Evolutionary conservation across 2,888 invertebrate genomes (phyloP).

Genomic region (Beris morrisii): DNA sequence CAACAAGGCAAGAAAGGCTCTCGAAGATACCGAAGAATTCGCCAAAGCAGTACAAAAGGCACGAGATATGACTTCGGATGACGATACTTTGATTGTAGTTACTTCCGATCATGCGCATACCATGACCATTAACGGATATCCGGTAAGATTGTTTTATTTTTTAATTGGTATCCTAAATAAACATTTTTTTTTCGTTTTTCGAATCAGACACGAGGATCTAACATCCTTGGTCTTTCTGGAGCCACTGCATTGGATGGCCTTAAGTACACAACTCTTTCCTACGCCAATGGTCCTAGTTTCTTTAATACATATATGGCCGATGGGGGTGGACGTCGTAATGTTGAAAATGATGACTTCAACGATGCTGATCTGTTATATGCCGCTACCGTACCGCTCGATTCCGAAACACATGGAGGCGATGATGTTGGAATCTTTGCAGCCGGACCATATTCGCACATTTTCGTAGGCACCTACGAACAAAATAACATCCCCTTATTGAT

Average conservation of each 20-base stretch:
- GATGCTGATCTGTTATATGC: conserved; percentile 57
- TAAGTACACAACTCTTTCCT: conserved; percentile 70
- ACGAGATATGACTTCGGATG: conserved; percentile 61
- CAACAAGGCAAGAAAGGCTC: conserved; percentile 65
- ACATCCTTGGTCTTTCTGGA: conserved; percentile 58
- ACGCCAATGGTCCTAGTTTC: conserved; percentile 74
- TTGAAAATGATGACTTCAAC: conserved; percentile 42
- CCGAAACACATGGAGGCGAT: conserved; percentile 75
- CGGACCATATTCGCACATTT: conserved; percentile 77
- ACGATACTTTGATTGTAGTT: conserved; percentile 78
- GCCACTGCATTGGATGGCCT: conserved; percentile 62
- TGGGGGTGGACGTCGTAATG: conserved; percentile 43
- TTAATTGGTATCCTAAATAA: too few relatives aligned
- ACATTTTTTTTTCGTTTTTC: too few relatives aligned
- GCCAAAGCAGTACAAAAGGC: conserved; percentile 70
- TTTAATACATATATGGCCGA: conserved; percentile 44
- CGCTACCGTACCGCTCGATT: conserved; percentile 62
- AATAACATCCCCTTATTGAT: conserved; percentile 74
- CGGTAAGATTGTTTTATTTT: conserved; percentile 47
- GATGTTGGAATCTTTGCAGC: conserved; percentile 76
- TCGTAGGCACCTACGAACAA: conserved; percentile 76
- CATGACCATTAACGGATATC: conserved; percentile 74
- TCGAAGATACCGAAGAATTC: conserved; percentile 78
- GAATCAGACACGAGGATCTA: conserved; percentile 38
- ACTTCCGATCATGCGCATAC: conserved; percentile 81